These are phyloP conservation scores for Rhizoglyphus robini DNA, from an alignment of 1,140 invertebrate genomes.

Conservation along the genomic window DNA sequence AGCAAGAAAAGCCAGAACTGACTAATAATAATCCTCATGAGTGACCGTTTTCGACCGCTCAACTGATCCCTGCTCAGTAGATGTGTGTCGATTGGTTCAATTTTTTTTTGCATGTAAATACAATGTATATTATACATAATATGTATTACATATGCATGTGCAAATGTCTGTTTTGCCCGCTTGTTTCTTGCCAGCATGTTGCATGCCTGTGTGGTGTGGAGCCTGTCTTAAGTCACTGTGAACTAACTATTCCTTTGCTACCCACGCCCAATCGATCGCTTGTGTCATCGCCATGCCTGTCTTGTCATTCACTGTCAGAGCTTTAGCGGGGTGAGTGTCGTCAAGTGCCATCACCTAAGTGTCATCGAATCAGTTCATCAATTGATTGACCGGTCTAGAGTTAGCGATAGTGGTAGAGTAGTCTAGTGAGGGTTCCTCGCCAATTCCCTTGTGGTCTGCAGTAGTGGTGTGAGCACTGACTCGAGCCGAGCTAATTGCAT, in stretches of 20 bases:
- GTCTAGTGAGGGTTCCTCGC: too few relatives aligned
- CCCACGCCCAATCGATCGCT: not conserved
- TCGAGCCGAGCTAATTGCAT: not conserved
- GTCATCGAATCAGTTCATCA: too few relatives aligned
- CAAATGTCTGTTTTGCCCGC: not conserved
- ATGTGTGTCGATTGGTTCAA: not conserved
- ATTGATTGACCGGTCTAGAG: not conserved
- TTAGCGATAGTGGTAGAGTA: too few relatives aligned
- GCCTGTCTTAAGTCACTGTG: not conserved
- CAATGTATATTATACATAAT: too few relatives aligned
- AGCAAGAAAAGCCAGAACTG: too few relatives aligned
- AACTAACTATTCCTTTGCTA: not conserved
- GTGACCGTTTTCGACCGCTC: too few relatives aligned
- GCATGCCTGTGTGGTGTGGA: not conserved
- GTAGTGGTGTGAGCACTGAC: not conserved
- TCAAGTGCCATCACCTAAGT: not conserved
- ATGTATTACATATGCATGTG: not conserved
- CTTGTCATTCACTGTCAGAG: not conserved
- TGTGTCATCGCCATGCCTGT: not conserved
- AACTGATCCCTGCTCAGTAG: too few relatives aligned
- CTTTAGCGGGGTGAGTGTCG: slow-evolving; percentile 10
- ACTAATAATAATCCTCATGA: too few relatives aligned
- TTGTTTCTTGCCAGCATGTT: too few relatives aligned
- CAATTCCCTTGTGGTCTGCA: too few relatives aligned
- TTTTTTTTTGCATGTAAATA: not conserved